Conservation (phyloP, 2,797 vertebrate species). For the Morus bassanus region DNA sequence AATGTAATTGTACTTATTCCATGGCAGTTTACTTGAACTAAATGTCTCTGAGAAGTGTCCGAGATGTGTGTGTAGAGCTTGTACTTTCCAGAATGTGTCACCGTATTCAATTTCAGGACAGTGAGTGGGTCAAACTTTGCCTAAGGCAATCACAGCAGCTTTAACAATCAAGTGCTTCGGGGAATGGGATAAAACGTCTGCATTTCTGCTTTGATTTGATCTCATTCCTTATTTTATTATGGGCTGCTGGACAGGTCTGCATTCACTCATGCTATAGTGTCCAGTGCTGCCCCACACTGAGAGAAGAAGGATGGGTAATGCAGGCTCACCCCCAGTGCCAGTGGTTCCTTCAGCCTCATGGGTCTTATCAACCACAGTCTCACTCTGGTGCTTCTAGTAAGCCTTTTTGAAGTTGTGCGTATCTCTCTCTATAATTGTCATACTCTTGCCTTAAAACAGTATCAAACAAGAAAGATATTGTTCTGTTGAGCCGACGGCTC, state of each 20-base stretch:
- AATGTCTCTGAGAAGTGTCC: background rate
- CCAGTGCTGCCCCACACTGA: background rate
- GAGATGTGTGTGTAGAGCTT: background rate
- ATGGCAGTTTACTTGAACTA: background rate
- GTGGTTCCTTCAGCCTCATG: background rate
- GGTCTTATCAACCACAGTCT: background rate
- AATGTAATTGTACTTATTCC: constrained; percentile 14
- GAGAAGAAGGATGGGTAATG: background rate
- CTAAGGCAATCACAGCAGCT: background rate
- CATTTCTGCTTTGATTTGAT: constrained; percentile 18
- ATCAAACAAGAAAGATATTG: background rate
- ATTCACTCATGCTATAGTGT: background rate
- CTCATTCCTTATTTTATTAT: background rate
- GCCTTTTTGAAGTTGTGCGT: background rate
- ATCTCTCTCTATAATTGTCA: background rate
- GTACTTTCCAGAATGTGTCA: background rate
- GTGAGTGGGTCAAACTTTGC: background rate
- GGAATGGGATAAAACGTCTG: constrained; percentile 8
- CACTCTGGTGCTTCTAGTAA: background rate
- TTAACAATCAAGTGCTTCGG: background rate
- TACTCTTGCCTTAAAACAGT: background rate
- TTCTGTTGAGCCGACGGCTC: background rate
- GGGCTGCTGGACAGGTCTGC: background rate
- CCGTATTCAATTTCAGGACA: background rate
- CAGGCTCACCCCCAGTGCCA: background rate